These are phyloP conservation scores for Trissolcus brochymenae DNA, from an alignment of 2,888 invertebrate species.

Conservation along the genomic window DNA sequence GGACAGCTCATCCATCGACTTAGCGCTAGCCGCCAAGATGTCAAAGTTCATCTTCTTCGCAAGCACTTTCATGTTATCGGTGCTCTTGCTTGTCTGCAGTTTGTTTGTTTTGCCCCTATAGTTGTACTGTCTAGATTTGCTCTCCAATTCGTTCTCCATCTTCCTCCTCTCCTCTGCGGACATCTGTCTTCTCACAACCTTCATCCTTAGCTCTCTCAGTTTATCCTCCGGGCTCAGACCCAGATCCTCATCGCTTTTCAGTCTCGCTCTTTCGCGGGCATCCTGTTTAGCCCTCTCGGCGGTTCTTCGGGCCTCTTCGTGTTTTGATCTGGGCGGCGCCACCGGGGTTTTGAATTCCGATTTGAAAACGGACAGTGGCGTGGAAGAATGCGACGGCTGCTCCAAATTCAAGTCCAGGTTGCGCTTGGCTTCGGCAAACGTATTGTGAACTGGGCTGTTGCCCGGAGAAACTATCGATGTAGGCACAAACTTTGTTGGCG, in stretches of 20 bases:
- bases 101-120: conserved; percentile 62
- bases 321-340: conserved; percentile 77
- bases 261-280: conserved; percentile 81
- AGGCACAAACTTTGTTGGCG: conserved; percentile 63
- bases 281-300: conserved; percentile 81
- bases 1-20: conserved; percentile 72
- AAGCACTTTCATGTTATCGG: conserved; percentile 71
- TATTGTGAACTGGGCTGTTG: conserved; percentile 64
- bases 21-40: conserved; percentile 63
- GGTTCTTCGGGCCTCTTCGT: conserved; percentile 77
- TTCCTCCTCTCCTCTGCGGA: conserved; percentile 68
- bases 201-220: conserved; percentile 78
- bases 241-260: conserved; percentile 85
- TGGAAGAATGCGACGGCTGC: neutral
- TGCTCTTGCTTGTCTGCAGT: conserved; percentile 73
- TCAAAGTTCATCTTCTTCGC: conserved; percentile 64
- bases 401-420: conserved; percentile 52
- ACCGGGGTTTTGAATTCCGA: conserved; percentile 78
- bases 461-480: conserved; percentile 65
- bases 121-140: conserved; percentile 64
- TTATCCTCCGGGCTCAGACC: conserved; percentile 85
- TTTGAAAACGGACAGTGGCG: conserved; percentile 32
- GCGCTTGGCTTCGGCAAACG: conserved; percentile 66
- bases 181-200: conserved; percentile 71
- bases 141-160: conserved; percentile 61